A percentile compares a stretch with the other conserved stretches of the same genome.
Evolutionary conservation across 2,888 invertebrate species (phyloP).

Genomic region (Leptopilina syphax): DNA sequence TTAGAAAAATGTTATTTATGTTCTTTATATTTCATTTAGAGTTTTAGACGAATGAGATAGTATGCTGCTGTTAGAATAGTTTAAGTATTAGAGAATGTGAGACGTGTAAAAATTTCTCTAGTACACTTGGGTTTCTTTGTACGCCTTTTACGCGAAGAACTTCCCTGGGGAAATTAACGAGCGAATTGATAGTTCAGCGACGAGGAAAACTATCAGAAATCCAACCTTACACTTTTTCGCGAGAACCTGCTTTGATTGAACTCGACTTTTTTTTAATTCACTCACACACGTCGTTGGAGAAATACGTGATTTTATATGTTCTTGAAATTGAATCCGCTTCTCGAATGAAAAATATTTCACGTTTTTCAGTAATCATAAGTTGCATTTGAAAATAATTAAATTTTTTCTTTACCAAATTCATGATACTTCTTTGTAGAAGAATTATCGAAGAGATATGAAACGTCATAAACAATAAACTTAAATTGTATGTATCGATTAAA

Average conservation of each 20-base stretch:
- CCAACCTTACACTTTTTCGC: conserved; percentile 13
- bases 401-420: not conserved
- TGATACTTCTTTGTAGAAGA: too few relatives aligned
- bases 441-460: too few relatives aligned
- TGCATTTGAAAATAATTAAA: not conserved
- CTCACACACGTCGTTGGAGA: not conserved
- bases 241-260: conserved; percentile 29
- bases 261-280: conserved; percentile 1
- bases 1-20: too few relatives aligned
- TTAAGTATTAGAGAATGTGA: conserved; percentile 1
- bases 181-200: conserved; percentile 37
- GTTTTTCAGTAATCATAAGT: not conserved
- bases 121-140: conserved; percentile 15
- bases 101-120: not conserved
- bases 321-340: conserved; percentile 16
- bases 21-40: not conserved
- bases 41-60: not conserved
- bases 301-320: not conserved
- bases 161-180: conserved; percentile 47
- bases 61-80: not conserved
- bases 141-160: conserved; percentile 24
- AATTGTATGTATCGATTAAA: too few relatives aligned
- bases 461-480: too few relatives aligned
- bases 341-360: not conserved
- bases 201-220: conserved; percentile 29